A percentile compares a stretch with the other conserved stretches of the same genome.
Evolutionary conservation across 92 coral and sea anemone genomes (phyloP).

Genomic region (Galaxea fascicularis): DNA sequence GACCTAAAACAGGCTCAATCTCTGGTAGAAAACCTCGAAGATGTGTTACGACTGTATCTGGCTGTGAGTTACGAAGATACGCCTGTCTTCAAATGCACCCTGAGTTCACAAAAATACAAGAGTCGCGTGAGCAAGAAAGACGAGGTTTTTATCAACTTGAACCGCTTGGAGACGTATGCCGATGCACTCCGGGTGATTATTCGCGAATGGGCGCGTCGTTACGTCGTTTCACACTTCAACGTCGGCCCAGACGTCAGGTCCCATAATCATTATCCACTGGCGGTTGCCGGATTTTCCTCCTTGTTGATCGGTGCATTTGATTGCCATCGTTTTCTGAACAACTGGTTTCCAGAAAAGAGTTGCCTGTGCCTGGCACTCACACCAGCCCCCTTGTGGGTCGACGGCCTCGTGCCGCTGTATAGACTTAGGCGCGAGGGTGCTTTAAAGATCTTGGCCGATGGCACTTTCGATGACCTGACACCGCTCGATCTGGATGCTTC

Average conservation of each 20-base stretch:
- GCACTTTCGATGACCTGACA: not conserved
- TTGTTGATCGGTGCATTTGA: not conserved
- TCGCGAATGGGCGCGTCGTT: slow-evolving; percentile 2
- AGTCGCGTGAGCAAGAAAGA: not conserved
- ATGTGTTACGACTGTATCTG: not conserved
- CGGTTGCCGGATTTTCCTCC: slow-evolving; percentile 13
- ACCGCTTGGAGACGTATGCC: slow-evolving; percentile 7
- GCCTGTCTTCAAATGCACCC: not conserved
- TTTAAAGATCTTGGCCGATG: not conserved
- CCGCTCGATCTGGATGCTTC: not conserved
- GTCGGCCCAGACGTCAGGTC: not conserved
- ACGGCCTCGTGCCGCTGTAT: not conserved
- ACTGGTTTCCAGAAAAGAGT: not conserved
- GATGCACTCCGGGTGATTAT: slow-evolving; percentile 6
- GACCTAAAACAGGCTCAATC: not conserved
- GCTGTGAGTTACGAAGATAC: not conserved
- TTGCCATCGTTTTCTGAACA: not conserved
- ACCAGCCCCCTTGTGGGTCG: slow-evolving; percentile 20
- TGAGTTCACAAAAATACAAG: not conserved
- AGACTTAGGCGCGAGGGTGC: not conserved
- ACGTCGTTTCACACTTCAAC: not conserved
- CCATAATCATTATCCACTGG: not conserved
- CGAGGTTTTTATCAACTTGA: not conserved
- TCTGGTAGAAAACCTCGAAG: not conserved
- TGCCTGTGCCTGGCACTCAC: slow-evolving; percentile 9